Percentiles rank a stretch among this genome's conserved stretches.
Conservation (phyloP, 2,888 invertebrate genomes). For the Drosophila hamatofila region DNA sequence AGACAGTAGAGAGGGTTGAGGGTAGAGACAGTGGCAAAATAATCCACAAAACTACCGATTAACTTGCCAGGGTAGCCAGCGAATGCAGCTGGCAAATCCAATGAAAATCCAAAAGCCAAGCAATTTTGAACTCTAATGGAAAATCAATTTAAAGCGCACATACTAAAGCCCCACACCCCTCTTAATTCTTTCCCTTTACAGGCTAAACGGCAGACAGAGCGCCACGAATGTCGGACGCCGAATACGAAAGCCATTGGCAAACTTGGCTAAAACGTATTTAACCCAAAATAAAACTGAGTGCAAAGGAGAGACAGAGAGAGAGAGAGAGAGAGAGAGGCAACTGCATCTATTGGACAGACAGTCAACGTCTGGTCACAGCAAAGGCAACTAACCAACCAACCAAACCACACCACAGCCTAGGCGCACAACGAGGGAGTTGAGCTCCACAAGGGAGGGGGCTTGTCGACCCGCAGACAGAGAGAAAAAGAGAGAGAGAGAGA, state of each 20-base stretch:
- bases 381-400: constrained; percentile 36
- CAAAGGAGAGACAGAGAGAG: constrained; percentile 6
- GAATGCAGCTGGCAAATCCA: constrained; percentile 75
- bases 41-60: constrained; percentile 75
- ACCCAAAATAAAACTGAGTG: constrained; percentile 55
- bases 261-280: constrained; percentile 78
- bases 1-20: neutral
- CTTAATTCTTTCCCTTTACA: constrained; percentile 52
- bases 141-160: constrained; percentile 78
- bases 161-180: constrained; percentile 30
- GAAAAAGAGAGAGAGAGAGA: constrained; percentile 18
- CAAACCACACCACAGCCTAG: constrained; percentile 28
- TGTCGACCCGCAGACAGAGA: constrained; percentile 16
- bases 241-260: constrained; percentile 73
- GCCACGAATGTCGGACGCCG: constrained; percentile 76
- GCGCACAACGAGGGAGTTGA: constrained; percentile 21
- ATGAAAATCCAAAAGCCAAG: constrained; percentile 78
- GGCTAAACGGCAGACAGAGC: constrained; percentile 59
- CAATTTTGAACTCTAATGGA: constrained; percentile 81
- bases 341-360: constrained; percentile 20
- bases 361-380: constrained; percentile 23
- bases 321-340: constrained; percentile 16
- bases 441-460: constrained; percentile 25
- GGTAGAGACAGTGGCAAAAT: constrained; percentile 34
- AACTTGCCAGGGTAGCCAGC: constrained; percentile 59